These are phyloP conservation scores for Lagorchestes hirsutus DNA, from an alignment of 2,797 vertebrate genomes.

Conservation along the genomic window DNA sequence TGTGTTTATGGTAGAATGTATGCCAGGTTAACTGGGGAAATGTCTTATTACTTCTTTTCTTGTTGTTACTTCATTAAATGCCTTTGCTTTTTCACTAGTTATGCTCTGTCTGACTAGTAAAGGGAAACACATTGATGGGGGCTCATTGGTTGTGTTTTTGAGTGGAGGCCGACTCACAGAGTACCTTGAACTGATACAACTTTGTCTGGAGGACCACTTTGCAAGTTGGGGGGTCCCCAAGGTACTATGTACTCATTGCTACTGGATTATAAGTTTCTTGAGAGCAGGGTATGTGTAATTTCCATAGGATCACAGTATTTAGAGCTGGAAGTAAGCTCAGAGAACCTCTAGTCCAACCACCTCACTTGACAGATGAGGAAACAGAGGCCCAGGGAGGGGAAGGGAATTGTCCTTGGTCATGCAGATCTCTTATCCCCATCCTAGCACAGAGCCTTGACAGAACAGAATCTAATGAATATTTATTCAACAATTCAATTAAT, in stretches of 20 bases:
- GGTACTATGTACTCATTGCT: background rate
- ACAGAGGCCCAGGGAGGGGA: background rate
- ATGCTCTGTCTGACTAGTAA: background rate
- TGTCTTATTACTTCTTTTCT: background rate
- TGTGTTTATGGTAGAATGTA: background rate
- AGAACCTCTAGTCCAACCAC: background rate
- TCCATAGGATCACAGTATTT: background rate
- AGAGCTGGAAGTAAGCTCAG: background rate
- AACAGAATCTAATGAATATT: background rate
- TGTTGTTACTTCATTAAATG: background rate
- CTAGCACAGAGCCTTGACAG: background rate
- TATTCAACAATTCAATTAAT: background rate
- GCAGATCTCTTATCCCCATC: background rate
- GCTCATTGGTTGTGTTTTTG: background rate
- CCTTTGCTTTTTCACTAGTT: background rate
- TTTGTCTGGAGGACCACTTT: background rate
- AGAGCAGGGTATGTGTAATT: background rate
- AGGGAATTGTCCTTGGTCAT: background rate
- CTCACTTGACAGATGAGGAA: background rate
- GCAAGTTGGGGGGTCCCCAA: background rate
- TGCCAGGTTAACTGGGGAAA: background rate
- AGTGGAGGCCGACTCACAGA: background rate
- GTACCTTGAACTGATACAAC: background rate
- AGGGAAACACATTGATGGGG: background rate
- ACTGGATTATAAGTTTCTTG: background rate